Evolutionary conservation across 2,888 invertebrate species (phyloP).

Genomic region (Drosophila emarginata): DNA sequence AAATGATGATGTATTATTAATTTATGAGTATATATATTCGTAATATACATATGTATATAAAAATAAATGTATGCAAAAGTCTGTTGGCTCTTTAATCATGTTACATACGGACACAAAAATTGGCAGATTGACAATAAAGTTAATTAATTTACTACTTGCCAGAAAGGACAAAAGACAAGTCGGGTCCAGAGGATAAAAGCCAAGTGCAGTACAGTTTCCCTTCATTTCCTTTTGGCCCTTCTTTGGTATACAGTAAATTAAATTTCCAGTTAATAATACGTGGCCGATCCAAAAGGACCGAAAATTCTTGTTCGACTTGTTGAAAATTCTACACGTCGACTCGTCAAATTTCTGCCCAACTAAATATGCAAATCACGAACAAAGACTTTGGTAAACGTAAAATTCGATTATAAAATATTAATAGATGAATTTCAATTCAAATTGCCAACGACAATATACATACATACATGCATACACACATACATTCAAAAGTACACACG

Average conservation of each 20-base stretch:
- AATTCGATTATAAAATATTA: slow-evolving; percentile 74
- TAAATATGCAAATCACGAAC: slow-evolving; percentile 69
- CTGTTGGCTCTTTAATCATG: slow-evolving; percentile 64
- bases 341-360: slow-evolving; percentile 26
- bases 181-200: slow-evolving; percentile 9
- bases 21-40: neutral
- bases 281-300: neutral
- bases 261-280: slow-evolving; percentile 62
- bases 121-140: slow-evolving; percentile 57
- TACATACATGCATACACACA: neutral
- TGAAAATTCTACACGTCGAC: slow-evolving; percentile 2
- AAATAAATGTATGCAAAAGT: slow-evolving; percentile 15
- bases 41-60: neutral
- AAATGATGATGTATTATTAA: slow-evolving; percentile 44
- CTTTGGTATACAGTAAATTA: slow-evolving; percentile 51
- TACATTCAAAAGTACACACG: too few species aligned
- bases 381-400: slow-evolving; percentile 13
- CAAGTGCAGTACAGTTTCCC: neutral
- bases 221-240: neutral
- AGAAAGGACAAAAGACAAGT: slow-evolving; percentile 28
- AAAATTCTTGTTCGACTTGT: slow-evolving; percentile 4
- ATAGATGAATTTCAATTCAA: slow-evolving; percentile 65
- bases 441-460: slow-evolving; percentile 34
- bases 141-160: slow-evolving; percentile 58
- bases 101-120: slow-evolving; percentile 37